A percentile compares a stretch with the other conserved stretches of the same genome.
These are phyloP conservation scores for Hypomecis punctinalis DNA, from an alignment of 2,888 invertebrate species.

Conservation along the genomic window DNA sequence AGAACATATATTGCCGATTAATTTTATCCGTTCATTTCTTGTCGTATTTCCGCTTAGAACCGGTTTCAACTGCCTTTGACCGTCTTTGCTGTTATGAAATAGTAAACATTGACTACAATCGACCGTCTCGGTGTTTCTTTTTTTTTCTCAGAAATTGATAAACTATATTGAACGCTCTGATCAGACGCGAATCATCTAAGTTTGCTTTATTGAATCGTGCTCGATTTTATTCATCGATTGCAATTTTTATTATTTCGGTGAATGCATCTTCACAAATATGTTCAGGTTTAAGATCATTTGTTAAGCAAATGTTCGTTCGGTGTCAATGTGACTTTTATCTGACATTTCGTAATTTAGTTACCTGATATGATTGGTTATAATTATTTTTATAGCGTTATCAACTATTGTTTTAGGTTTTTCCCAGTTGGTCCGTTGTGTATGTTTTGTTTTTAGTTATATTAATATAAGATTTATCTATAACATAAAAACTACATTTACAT, in stretches of 20 bases:
- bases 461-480: background rate
- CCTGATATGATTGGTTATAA: background rate
- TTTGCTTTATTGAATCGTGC: background rate
- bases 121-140: slow-evolving; percentile 20
- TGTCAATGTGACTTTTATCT: slow-evolving; percentile 6
- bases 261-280: background rate
- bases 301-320: background rate
- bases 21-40: slow-evolving; percentile 10
- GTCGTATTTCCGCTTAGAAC: slow-evolving; percentile 20
- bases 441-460: background rate
- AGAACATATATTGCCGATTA: slow-evolving; percentile 3
- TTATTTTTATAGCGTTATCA: too few species aligned
- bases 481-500: background rate
- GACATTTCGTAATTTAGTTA: background rate
- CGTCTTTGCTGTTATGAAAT: slow-evolving; percentile 22
- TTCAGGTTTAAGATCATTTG: background rate
- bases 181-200: slow-evolving; percentile 7
- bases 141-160: slow-evolving; percentile 21
- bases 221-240: background rate
- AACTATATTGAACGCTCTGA: slow-evolving; percentile 12
- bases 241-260: background rate
- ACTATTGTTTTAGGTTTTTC: background rate
- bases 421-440: background rate
- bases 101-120: slow-evolving; percentile 27
- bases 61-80: slow-evolving; percentile 17